phyloP scores from a whole-genome alignment of 2,797 vertebrate species.

The Capromys pilorides region DNA sequence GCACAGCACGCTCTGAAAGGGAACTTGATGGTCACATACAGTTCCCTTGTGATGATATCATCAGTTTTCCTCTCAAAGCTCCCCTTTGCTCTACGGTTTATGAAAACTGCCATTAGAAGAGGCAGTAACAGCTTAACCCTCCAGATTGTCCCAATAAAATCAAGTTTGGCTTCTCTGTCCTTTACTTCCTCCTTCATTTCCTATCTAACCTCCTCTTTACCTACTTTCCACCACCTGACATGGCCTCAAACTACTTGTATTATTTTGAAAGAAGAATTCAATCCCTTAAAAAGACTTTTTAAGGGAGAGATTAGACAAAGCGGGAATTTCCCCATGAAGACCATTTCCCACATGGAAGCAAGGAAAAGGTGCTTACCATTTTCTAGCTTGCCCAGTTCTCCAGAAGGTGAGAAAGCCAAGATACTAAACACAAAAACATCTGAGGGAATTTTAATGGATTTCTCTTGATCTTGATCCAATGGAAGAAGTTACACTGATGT shows the following conservation, averaged over 20 bases:
- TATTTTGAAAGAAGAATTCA: slow-evolving; percentile 56
- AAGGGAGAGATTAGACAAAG: not conserved
- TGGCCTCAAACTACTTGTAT: not conserved
- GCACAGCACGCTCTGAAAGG: not conserved
- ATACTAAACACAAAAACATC: not conserved
- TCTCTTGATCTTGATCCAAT: not conserved
- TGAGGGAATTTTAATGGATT: not conserved
- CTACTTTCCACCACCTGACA: not conserved
- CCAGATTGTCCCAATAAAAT: not conserved
- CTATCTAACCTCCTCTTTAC: not conserved
- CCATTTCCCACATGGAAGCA: not conserved
- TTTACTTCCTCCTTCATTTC: not conserved
- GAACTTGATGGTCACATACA: not conserved
- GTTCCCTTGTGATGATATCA: not conserved
- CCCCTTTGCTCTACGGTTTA: not conserved
- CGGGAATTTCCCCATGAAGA: slow-evolving; percentile 22
- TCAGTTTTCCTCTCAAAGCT: slow-evolving; percentile 40
- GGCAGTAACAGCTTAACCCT: not conserved
- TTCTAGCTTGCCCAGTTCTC: not conserved
- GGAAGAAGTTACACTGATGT: not conserved
- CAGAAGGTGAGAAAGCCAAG: not conserved
- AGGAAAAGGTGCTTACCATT: not conserved
- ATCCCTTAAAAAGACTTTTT: slow-evolving; percentile 10
- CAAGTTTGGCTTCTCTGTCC: not conserved
- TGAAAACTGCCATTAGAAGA: slow-evolving; percentile 39